Base-by-base conservation (phyloP, 2,888 invertebrate species). In the Leptinotarsa tumamoca region DNA sequence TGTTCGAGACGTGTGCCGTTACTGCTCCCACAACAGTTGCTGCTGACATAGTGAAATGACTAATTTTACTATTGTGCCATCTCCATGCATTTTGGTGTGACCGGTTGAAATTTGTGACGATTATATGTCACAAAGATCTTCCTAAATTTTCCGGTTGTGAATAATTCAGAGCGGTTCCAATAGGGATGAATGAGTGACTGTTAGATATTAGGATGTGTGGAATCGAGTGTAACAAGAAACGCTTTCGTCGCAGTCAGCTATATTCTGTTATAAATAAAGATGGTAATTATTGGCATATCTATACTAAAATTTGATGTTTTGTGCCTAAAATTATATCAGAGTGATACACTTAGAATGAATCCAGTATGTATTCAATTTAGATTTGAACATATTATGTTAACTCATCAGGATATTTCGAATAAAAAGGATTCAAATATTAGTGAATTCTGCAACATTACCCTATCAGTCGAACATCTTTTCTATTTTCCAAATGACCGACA, bases 31-130 rank as follows among this genome's bases (percentile, higher is more conserved):
- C 72, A 72, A 78, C 76, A 69, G 71, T 78, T 80, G 80, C 73
- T 71, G 69, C 68, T 79, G 79, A 79, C 80, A 80, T 74, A 75
- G 51, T 69, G 78, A 76, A 79, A 79, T 80, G 80, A 79, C 76
- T 79, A 80, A 80, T 80, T 79, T 78, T 68, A 71, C 72, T 72
- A 71, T 71, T 49, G 52, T 70, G 73, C 61, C 74, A 68, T 50
- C 63, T 10, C 43, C 63, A 63, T 33, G n/a, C 63, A 18, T 14
- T 33, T 63, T 63, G 43, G 63, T 43, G 69, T 69, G 69, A 18
- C 69, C 21, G 43, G 13, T n/a, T 63, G 43, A 63, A 63, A 33
- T 63, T 63, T 17, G 14, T 4, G 61, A 61, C 23, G 7, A 63
- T 63, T 17, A n/a, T 10, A n/a, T 33, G 33, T 63, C 63, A 63